Evolutionary conservation across 2,888 invertebrate species (phyloP).

Genomic region (Cosmopolites sordidus): DNA sequence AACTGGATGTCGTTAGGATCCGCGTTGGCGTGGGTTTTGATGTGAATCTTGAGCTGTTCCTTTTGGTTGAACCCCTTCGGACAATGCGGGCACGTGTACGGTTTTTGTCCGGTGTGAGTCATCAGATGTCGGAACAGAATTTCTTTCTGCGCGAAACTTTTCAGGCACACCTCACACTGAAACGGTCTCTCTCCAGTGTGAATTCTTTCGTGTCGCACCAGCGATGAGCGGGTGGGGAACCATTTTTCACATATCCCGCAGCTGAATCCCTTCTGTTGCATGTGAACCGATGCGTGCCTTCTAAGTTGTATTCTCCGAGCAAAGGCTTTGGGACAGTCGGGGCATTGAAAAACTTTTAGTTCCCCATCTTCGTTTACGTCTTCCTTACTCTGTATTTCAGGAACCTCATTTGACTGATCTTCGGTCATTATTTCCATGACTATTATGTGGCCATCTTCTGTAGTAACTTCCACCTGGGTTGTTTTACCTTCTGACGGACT

Average conservation of each 20-base stretch:
- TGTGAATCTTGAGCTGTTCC: constrained; percentile 61
- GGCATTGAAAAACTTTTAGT: constrained; percentile 55
- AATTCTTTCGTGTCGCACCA: constrained; percentile 64
- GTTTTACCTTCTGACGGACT: constrained; percentile 43
- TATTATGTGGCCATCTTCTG: constrained; percentile 50
- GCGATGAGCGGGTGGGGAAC: constrained; percentile 64
- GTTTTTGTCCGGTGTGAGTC: constrained; percentile 58
- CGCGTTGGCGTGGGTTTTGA: constrained; percentile 56
- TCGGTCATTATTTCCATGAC: constrained; percentile 49
- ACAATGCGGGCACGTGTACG: constrained; percentile 63
- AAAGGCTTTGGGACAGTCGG: constrained; percentile 61
- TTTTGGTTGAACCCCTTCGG: constrained; percentile 70
- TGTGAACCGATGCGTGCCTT: constrained; percentile 61
- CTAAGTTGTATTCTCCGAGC: constrained; percentile 56
- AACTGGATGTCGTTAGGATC: constrained; percentile 56
- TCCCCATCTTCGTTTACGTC: constrained; percentile 45
- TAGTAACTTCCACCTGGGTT: constrained; percentile 49
- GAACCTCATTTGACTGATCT: constrained; percentile 35
- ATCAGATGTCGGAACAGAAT: constrained; percentile 60
- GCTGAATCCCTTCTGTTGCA: constrained; percentile 55
- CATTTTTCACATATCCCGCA: constrained; percentile 62
- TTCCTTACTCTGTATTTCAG: background rate
- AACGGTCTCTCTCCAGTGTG: constrained; percentile 61
- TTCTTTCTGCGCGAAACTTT: constrained; percentile 70
- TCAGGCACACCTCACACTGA: constrained; percentile 55